Conservation (phyloP, 1,140 invertebrate species). For the Carcinoscorpius rotundicauda region DNA sequence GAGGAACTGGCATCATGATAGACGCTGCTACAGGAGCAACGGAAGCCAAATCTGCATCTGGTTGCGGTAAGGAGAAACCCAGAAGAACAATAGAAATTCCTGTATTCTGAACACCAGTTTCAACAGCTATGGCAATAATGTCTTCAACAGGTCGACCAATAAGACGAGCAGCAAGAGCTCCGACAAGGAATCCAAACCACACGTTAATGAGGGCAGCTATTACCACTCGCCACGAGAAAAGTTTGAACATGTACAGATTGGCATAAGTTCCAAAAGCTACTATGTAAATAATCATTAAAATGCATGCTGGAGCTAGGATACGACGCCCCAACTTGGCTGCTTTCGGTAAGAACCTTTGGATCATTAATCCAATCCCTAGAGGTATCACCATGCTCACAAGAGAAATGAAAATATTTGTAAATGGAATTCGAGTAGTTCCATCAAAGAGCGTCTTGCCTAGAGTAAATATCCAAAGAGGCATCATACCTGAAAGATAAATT, state of each 20-base stretch:
- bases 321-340: constrained; percentile 53
- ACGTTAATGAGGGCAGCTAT: constrained; percentile 71
- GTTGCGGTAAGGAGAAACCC: constrained; percentile 35
- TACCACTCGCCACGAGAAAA: constrained; percentile 71
- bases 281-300: constrained; percentile 68
- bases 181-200: constrained; percentile 70
- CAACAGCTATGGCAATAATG: constrained; percentile 72
- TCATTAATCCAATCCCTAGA: constrained; percentile 57
- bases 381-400: constrained; percentile 70
- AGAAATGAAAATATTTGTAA: constrained; percentile 57
- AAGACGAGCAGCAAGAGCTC: constrained; percentile 46
- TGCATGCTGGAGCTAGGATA: constrained; percentile 74
- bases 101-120: constrained; percentile 93
- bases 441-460: constrained; percentile 67
- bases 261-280: constrained; percentile 82
- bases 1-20: constrained; percentile 83
- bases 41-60: constrained; percentile 35
- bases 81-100: constrained; percentile 80
- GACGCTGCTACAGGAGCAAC: constrained; percentile 69
- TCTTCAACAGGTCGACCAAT: constrained; percentile 50
- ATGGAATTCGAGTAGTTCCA: constrained; percentile 61
- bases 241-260: constrained; percentile 79
- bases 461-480: constrained; percentile 90
- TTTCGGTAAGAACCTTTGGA: constrained; percentile 44
- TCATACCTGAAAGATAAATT: constrained; percentile 53